Conservation (phyloP, 2,888 invertebrate genomes). For the Ischnus inquisitorius region DNA sequence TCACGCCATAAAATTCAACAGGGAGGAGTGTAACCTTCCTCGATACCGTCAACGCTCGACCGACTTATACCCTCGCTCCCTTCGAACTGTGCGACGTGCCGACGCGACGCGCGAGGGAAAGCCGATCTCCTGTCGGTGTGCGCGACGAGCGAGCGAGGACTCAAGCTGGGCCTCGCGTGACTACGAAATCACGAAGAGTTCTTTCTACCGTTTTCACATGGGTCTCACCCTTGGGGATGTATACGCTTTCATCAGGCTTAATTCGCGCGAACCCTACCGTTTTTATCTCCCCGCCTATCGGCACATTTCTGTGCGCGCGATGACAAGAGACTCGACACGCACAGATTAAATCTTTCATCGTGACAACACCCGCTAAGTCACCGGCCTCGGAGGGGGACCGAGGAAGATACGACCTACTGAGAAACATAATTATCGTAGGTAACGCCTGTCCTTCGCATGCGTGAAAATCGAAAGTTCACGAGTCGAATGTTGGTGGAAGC, state of each 20-base stretch:
- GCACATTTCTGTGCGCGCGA: constrained; percentile 1
- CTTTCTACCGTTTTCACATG: not conserved
- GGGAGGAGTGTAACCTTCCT: constrained; percentile 47
- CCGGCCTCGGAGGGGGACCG: not conserved
- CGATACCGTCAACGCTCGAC: constrained; percentile 34
- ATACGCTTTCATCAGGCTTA: constrained; percentile 38
- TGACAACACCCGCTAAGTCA: not conserved
- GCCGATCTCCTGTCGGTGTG: not conserved
- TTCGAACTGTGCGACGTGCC: constrained; percentile 36
- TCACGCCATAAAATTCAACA: constrained; percentile 50
- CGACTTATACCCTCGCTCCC: not conserved
- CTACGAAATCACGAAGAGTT: constrained; percentile 49
- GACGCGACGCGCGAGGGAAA: constrained; percentile 45
- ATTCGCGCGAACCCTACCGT: constrained; percentile 3
- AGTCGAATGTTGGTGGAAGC: not conserved
- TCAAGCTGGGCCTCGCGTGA: constrained; percentile 47
- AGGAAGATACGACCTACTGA: not conserved
- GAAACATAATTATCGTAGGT: not conserved
- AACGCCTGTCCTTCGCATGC: not conserved
- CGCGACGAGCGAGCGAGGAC: not conserved
- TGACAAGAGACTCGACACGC: constrained; percentile 30
- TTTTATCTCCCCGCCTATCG: constrained; percentile 6
- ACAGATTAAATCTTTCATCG: constrained; percentile 49
- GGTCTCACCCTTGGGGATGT: constrained; percentile 19
- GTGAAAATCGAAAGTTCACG: constrained; percentile 1